phyloP scores from a whole-genome alignment of 2,888 invertebrate genomes.

The Crocallis elinguaria region DNA sequence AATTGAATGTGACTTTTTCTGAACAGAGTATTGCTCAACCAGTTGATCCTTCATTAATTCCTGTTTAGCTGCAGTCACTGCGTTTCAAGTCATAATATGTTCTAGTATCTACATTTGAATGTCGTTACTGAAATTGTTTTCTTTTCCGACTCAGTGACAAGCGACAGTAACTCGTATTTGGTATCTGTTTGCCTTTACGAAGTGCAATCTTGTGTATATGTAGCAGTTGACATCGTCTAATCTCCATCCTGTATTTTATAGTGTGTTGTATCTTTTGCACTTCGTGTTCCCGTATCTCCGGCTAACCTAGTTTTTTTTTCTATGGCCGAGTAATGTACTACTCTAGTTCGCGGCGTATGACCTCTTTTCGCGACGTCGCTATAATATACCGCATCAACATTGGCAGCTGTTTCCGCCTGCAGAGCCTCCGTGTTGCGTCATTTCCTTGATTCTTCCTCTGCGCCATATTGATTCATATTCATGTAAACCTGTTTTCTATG shows the following conservation, averaged over 20 bases:
- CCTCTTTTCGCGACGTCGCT: constrained; percentile 45
- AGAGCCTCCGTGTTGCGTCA: constrained; percentile 42
- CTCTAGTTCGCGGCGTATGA: constrained; percentile 38
- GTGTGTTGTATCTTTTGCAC: constrained; percentile 7
- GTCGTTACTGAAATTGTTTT: constrained; percentile 18
- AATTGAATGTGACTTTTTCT: constrained; percentile 2
- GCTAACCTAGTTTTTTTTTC: constrained; percentile 46
- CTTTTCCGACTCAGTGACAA: constrained; percentile 16
- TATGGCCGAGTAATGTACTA: constrained; percentile 31
- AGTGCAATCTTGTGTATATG: background rate
- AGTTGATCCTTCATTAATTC: constrained; percentile 10
- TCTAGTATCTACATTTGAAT: constrained; percentile 9
- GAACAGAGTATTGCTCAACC: background rate
- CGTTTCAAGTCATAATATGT: constrained; percentile 17
- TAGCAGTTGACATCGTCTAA: background rate
- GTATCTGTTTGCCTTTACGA: constrained; percentile 3
- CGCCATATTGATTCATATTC: constrained; percentile 28
- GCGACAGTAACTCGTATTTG: constrained; percentile 2
- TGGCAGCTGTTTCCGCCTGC: constrained; percentile 52
- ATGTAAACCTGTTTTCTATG: constrained; percentile 6
- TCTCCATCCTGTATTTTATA: background rate
- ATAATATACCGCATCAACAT: constrained; percentile 43
- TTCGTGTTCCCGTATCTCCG: constrained; percentile 8
- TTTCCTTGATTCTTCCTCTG: constrained; percentile 37
- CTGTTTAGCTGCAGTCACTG: constrained; percentile 3